Evolutionary conservation across 2,113 vertebrate genomes (phyloP).

Genomic region (Sialia sialis): DNA sequence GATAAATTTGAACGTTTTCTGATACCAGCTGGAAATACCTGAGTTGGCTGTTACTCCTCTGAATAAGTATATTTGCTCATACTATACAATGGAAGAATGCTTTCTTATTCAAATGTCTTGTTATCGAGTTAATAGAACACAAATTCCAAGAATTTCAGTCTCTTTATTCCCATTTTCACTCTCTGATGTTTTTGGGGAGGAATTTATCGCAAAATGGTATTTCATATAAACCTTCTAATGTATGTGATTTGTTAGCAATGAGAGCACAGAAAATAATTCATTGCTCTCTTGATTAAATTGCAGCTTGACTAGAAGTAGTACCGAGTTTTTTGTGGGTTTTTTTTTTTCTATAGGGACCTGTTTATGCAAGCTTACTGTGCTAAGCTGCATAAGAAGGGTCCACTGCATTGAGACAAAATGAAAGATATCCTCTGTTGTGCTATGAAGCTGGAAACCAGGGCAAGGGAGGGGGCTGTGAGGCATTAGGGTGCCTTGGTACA

Average conservation of each 20-base stretch:
- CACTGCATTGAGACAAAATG: neutral
- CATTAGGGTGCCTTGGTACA: neutral
- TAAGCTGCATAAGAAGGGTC: neutral
- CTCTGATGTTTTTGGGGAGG: neutral
- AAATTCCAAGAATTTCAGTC: neutral
- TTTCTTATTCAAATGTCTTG: neutral
- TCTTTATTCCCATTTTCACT: neutral
- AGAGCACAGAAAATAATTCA: neutral
- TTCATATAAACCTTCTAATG: neutral
- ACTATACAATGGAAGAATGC: neutral
- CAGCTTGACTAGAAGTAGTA: neutral
- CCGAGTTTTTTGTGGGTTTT: neutral
- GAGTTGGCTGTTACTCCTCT: neutral
- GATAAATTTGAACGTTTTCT: neutral
- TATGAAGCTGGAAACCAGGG: neutral
- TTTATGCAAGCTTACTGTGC: neutral
- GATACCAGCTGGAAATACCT: neutral
- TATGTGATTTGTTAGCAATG: neutral
- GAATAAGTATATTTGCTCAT: neutral
- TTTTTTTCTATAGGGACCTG: neutral
- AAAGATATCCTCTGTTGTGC: neutral
- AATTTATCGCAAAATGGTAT: neutral
- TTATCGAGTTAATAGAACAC: neutral
- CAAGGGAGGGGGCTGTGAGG: neutral
- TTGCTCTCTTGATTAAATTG: neutral